Percentiles rank a stretch among this genome's conserved stretches.
Evolutionary conservation across 2,888 invertebrate species (phyloP).

Genomic region (Ophion ellenae): DNA sequence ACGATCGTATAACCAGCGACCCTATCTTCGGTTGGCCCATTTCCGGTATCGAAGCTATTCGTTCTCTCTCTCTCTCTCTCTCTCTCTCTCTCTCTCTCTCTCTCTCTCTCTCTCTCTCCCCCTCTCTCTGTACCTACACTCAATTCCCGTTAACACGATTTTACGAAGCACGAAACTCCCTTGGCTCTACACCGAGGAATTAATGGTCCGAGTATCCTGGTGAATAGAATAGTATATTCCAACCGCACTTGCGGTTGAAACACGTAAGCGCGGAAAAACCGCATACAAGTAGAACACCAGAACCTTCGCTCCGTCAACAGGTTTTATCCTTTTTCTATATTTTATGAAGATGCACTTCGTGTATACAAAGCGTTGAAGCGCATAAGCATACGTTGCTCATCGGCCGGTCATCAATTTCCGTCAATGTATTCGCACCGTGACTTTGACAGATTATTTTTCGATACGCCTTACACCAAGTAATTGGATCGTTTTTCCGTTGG

Average conservation of each 20-base stretch:
- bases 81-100: neutral
- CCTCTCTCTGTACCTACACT: neutral
- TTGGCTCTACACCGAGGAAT: conserved; percentile 53
- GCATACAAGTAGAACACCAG: neutral
- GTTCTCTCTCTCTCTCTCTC: too few species aligned
- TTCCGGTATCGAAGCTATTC: conserved; percentile 34
- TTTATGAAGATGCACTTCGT: neutral
- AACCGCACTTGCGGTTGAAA: conserved; percentile 7
- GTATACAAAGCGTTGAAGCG: neutral
- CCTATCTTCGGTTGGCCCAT: conserved; percentile 18
- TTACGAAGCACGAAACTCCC: conserved; percentile 44
- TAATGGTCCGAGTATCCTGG: conserved; percentile 41
- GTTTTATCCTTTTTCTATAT: neutral
- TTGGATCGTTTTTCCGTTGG: conserved; percentile 4
- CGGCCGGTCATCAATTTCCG: neutral
- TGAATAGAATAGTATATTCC: conserved; percentile 44
- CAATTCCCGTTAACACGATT: conserved; percentile 56
- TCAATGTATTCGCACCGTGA: neutral
- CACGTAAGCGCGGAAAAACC: neutral
- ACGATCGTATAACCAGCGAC: conserved; percentile 51
- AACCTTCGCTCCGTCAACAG: neutral
- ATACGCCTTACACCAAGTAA: conserved; percentile 8
- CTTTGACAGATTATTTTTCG: neutral
- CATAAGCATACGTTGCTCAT: too few species aligned
- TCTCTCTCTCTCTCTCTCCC: neutral